Evolutionary conservation across 1,140 invertebrate species (phyloP).

Genomic region (Patella vulgata): DNA sequence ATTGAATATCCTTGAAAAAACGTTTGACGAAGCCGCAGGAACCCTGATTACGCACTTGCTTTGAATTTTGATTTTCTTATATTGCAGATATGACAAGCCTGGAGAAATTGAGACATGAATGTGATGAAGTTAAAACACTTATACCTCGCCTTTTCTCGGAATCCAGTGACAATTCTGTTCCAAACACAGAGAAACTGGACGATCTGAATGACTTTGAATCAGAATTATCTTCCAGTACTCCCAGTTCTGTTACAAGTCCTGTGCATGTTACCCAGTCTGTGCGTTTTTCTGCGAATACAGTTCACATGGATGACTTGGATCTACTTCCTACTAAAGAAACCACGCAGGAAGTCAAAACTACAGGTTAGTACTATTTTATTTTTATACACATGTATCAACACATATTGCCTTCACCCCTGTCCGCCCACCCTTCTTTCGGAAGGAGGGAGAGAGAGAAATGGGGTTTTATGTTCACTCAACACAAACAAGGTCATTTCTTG

Average conservation of each 20-base stretch:
- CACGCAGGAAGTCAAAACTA: slow-evolving; percentile 4
- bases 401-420: no score
- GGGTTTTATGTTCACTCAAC: no score
- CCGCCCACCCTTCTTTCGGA: no score
- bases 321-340: slow-evolving; percentile 57
- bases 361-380: no score
- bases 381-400: no score
- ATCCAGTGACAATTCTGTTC: slow-evolving; percentile 32
- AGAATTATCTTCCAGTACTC: slow-evolving; percentile 22
- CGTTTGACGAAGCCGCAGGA: no score
- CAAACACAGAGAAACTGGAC: slow-evolving; percentile 11
- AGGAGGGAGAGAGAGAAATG: no score
- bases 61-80: no score
- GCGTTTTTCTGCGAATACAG: slow-evolving; percentile 5
- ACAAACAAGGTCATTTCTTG: no score
- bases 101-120: slow-evolving; percentile 53
- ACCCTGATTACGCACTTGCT: no score
- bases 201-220: slow-evolving; percentile 30
- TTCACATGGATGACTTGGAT: slow-evolving; percentile 51
- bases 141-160: slow-evolving; percentile 41
- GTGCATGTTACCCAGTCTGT: slow-evolving; percentile 16
- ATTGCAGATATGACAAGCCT: slow-evolving; percentile 43
- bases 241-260: slow-evolving; percentile 17
- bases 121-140: slow-evolving; percentile 53
- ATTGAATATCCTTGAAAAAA: no score